Evolutionary conservation across 2,888 invertebrate species (phyloP), one percentile per base, ranked within the genome.

Genomic region (Campoletis raptor): DNA sequence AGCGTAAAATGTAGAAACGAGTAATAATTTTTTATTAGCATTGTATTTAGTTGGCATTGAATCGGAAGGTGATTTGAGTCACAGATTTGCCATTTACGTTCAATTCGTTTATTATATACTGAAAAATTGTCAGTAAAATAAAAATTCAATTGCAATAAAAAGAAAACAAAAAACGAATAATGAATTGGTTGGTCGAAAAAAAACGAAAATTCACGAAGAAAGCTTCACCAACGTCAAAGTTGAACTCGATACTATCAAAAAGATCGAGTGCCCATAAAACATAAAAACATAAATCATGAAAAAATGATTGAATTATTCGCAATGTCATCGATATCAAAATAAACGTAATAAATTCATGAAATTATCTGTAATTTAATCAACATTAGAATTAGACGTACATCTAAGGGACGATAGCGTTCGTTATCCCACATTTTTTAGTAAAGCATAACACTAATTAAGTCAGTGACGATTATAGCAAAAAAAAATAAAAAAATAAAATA

Each of bases 371-470:
- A 69, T 24, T n/a, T 74, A 78, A 54, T 74, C 69, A 73, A 54
- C 66, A 74, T 69, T 80, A 82, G 52, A 82, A 61, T 82, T 83
- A 82, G 36, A 57, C 57, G 64, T 85, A 80, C 48, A 78, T 74
- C 66, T 77, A 66, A 82, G 66, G 42, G 80, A 24, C 45, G 73
- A 81, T 54, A 76, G 36, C 78, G 74, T 61, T 61, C 70, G 79
- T 74, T 78, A 78, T 67, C 81, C 73, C 81, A 61, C 61, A 81
- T 74, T 67, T 77, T 81, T 69, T 69, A 83, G 78, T 81, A 83
- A 81, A 79, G 78, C 78, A 70, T 87, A 82, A 87, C 79, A 67
- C 61, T 76, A 76, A 83, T 83, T 87, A 87, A 87, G 86, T 66
- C 85, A 73, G 67, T 40, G 69, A 82, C n/a, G 80, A 79, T 64